Percentiles rank a stretch among this genome's conserved stretches.
These are phyloP conservation scores for Pavo muticus DNA, from an alignment of 2,113 vertebrate genomes.

Conservation along the genomic window DNA sequence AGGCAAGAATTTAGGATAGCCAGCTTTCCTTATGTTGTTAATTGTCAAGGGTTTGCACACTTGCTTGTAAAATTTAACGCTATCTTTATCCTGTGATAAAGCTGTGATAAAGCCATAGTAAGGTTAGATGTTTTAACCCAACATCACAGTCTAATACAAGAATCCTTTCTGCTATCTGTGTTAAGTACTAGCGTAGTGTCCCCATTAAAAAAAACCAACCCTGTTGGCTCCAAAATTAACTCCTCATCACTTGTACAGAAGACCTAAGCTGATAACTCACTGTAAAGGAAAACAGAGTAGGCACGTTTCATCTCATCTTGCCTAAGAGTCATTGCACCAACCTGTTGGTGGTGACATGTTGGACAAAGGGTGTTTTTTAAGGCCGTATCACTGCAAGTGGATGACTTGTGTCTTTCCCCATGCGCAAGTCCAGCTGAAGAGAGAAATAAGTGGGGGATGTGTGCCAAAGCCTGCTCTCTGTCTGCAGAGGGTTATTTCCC, in stretches of 20 bases:
- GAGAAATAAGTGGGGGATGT: fast-evolving
- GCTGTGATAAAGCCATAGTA: neutral
- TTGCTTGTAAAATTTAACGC: neutral
- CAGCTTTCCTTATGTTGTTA: neutral
- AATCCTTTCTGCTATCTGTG: neutral
- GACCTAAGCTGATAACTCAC: neutral
- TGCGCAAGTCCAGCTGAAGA: neutral
- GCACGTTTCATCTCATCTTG: neutral
- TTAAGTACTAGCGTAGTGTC: neutral
- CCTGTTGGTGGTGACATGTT: fast-evolving
- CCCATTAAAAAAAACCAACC: neutral
- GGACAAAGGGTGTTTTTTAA: neutral
- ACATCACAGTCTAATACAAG: neutral
- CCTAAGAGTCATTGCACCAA: neutral
- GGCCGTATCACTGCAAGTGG: neutral
- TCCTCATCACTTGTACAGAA: neutral
- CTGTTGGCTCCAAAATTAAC: neutral
- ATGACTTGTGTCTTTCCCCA: neutral
- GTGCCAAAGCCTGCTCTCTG: neutral
- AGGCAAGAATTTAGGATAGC: neutral
- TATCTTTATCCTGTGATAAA: neutral
- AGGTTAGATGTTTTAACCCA: neutral
- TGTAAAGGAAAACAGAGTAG: neutral
- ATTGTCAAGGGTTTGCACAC: neutral
- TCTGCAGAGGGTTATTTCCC: neutral